Percentiles rank a stretch among this genome's conserved stretches.
Evolutionary conservation across 2,113 vertebrate genomes (phyloP).

Genomic region (Meriones unguiculatus): DNA sequence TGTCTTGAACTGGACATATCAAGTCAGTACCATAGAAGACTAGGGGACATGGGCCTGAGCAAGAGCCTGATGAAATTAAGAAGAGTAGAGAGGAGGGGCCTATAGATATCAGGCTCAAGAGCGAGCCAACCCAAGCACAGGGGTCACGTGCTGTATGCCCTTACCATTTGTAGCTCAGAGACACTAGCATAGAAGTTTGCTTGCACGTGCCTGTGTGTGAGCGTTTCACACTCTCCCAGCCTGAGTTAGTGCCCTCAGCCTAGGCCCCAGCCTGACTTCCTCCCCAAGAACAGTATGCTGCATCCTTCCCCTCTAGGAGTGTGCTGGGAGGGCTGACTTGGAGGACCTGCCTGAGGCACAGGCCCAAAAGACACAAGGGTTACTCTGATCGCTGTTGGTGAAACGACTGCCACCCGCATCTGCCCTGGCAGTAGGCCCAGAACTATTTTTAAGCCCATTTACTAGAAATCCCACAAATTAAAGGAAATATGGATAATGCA

Average conservation of each 20-base stretch:
- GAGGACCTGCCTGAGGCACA: not conserved
- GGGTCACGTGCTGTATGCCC: not conserved
- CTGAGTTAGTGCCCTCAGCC: not conserved
- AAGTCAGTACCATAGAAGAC: not conserved
- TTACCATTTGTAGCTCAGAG: not conserved
- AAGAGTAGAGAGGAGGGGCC: too few species aligned
- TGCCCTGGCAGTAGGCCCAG: constrained; percentile 87
- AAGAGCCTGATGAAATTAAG: not conserved
- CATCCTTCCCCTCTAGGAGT: not conserved
- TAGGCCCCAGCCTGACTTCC: not conserved
- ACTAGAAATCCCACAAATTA: constrained; percentile 92
- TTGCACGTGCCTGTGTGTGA: accelerated
- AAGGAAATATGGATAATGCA: constrained; percentile 90
- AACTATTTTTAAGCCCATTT: constrained; percentile 92
- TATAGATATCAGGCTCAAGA: not conserved
- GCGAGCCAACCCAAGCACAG: not conserved
- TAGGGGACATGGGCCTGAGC: not conserved
- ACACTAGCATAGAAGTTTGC: not conserved
- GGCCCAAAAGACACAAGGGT: not conserved
- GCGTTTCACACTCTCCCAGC: not conserved
- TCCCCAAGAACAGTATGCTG: accelerated
- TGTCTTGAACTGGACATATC: not conserved
- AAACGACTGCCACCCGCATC: constrained; percentile 81
- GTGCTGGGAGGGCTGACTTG: not conserved
- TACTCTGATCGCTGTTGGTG: constrained; percentile 32